These are phyloP conservation scores for Beaufortia kweichowensis DNA, from an alignment of 2,113 vertebrate genomes.

Conservation along the genomic window DNA sequence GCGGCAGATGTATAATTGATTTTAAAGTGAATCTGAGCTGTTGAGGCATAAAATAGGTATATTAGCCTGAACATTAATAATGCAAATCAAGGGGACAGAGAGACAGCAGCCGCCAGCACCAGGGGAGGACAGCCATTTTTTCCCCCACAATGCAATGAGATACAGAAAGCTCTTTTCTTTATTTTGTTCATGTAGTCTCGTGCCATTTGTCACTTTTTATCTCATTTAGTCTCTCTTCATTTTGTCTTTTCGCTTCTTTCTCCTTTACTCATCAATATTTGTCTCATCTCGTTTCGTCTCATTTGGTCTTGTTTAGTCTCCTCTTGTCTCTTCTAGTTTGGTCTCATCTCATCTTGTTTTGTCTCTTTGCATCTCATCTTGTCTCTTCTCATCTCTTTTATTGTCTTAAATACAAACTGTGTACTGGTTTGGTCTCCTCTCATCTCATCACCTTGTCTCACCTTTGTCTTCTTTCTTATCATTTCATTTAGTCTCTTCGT, in stretches of 20 bases:
- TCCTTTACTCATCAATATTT: slow-evolving; percentile 16
- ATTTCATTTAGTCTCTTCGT: no score
- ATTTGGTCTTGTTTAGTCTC: background rate
- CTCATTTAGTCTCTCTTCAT: background rate
- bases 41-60: slow-evolving; percentile 79
- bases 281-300: slow-evolving; percentile 14
- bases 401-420: no score
- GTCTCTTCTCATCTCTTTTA: background rate
- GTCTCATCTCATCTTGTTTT: no score
- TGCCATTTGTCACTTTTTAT: background rate
- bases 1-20: slow-evolving; percentile 80
- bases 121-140: slow-evolving; percentile 64
- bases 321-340: background rate
- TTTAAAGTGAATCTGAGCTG: slow-evolving; percentile 77
- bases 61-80: slow-evolving; percentile 81
- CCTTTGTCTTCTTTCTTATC: no score
- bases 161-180: slow-evolving; percentile 6
- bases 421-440: background rate
- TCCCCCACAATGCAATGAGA: slow-evolving; percentile 55
- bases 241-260: background rate
- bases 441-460: background rate
- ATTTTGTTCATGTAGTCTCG: no score
- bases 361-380: background rate
- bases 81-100: slow-evolving; percentile 62
- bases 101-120: slow-evolving; percentile 60